A percentile compares a stretch with the other conserved stretches of the same genome.
Conservation (phyloP, 2,888 invertebrate genomes). For the Blastobasis lacticolella region DNA sequence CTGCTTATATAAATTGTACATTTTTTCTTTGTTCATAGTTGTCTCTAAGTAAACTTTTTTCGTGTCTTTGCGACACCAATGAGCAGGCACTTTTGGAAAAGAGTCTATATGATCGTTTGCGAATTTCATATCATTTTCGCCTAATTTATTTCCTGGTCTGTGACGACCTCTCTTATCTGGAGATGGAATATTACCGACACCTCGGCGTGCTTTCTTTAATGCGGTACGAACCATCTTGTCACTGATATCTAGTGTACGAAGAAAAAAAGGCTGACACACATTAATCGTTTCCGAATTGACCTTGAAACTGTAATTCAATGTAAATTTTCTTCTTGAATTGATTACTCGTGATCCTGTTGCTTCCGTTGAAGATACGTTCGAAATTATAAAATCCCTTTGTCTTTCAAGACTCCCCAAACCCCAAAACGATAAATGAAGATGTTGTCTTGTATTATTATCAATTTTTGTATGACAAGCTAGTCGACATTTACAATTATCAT, state of each 20-base stretch:
- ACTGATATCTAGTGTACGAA: constrained; percentile 7
- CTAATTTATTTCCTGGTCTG: constrained; percentile 10
- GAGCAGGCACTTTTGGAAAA: constrained; percentile 9
- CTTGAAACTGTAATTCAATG: constrained; percentile 11
- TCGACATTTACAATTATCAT: constrained; percentile 9
- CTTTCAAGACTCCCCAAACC: constrained; percentile 8
- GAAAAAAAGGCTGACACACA: constrained; percentile 9
- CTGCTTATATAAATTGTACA: constrained; percentile 13
- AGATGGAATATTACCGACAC: constrained; percentile 9
- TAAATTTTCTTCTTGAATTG: constrained; percentile 11
- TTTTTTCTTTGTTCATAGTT: constrained; percentile 13
- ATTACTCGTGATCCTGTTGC: constrained; percentile 9
- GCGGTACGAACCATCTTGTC: constrained; percentile 3
- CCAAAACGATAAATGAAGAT: constrained; percentile 8
- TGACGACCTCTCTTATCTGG: constrained; percentile 13
- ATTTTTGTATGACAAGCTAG: constrained; percentile 10
- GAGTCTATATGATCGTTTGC: constrained; percentile 8
- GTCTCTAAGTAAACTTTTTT: constrained; percentile 12
- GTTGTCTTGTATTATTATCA: constrained; percentile 9
- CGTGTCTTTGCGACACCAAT: constrained; percentile 5
- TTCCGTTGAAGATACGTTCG: constrained; percentile 8
- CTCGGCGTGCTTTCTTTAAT: constrained; percentile 11
- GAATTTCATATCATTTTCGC: constrained; percentile 6
- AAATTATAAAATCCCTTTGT: constrained; percentile 10
- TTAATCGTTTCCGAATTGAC: constrained; percentile 4